These are phyloP conservation scores for Xiphias gladius DNA, from an alignment of 2,113 vertebrate genomes.

Conservation along the genomic window DNA sequence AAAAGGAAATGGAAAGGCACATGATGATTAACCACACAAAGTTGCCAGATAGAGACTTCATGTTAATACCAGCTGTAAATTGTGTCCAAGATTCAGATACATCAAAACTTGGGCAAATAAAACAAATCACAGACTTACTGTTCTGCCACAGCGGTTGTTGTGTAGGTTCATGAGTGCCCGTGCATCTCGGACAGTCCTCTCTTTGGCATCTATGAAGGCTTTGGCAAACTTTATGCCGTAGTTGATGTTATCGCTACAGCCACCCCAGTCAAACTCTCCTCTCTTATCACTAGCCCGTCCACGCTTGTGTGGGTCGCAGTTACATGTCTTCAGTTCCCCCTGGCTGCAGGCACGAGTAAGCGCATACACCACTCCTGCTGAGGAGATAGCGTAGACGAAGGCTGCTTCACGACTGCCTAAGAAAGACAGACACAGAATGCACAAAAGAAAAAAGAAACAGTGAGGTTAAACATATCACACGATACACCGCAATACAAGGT, in stretches of 20 bases:
- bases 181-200: slow-evolving; percentile 95
- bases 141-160: slow-evolving; percentile 97
- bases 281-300: slow-evolving; percentile 89
- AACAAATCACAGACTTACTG: slow-evolving; percentile 85
- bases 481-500: not conserved
- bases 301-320: slow-evolving; percentile 94
- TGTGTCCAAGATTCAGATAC: not conserved
- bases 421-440: slow-evolving; percentile 1
- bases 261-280: slow-evolving; percentile 97
- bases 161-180: slow-evolving; percentile 97
- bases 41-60: not conserved
- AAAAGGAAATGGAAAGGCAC: not conserved
- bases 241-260: slow-evolving; percentile 98
- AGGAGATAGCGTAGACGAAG: slow-evolving; percentile 97
- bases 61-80: not conserved
- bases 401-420: slow-evolving; percentile 96
- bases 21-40: not conserved
- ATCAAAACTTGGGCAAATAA: not conserved
- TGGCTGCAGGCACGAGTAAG: slow-evolving; percentile 97
- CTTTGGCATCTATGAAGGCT: slow-evolving; percentile 96
- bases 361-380: slow-evolving; percentile 95
- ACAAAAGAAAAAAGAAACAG: slow-evolving; percentile 22
- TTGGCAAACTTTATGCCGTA: slow-evolving; percentile 97
- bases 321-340: slow-evolving; percentile 93
- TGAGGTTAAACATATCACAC: slow-evolving; percentile 20